Evolutionary conservation across 2,888 invertebrate genomes (phyloP).

Genomic region (Chymomyza caudatula): DNA sequence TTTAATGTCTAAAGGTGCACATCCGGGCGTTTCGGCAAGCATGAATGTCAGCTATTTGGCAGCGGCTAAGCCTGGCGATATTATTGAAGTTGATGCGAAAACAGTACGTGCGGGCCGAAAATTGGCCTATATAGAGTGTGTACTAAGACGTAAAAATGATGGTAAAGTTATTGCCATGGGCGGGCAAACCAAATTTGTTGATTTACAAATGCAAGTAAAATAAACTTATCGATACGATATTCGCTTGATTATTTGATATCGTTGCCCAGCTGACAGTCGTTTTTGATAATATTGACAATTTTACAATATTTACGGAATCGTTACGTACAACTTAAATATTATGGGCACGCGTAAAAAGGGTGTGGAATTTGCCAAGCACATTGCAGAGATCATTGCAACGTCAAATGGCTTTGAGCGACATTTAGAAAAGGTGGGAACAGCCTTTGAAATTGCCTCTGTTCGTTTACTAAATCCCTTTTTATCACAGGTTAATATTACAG

Average conservation of each 20-base stretch:
- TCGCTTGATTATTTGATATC: not conserved
- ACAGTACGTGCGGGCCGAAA: slow-evolving; percentile 87
- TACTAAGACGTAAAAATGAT: slow-evolving; percentile 86
- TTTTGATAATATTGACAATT: not conserved
- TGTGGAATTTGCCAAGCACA: slow-evolving; percentile 76
- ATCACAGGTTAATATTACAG: slow-evolving; percentile 71
- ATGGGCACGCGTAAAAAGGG: slow-evolving; percentile 74
- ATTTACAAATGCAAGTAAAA: slow-evolving; percentile 32
- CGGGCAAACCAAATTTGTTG: slow-evolving; percentile 88
- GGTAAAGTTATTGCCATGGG: slow-evolving; percentile 88
- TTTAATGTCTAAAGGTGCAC: slow-evolving; percentile 82
- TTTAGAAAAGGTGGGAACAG: slow-evolving; percentile 78
- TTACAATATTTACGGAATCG: not conserved
- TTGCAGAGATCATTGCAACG: slow-evolving; percentile 75
- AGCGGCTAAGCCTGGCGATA: slow-evolving; percentile 87
- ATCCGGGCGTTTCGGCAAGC: slow-evolving; percentile 89
- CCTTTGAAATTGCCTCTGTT: not conserved
- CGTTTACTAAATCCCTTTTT: not conserved
- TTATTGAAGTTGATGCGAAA: slow-evolving; percentile 87
- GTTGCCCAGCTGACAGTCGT: not conserved
- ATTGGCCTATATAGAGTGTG: slow-evolving; percentile 89
- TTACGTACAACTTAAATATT: not conserved
- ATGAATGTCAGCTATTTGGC: slow-evolving; percentile 89
- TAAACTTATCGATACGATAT: not conserved
- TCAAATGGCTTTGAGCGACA: slow-evolving; percentile 78